phyloP scores from a whole-genome alignment of 2,888 invertebrate genomes.

The Drosophila leonis region DNA sequence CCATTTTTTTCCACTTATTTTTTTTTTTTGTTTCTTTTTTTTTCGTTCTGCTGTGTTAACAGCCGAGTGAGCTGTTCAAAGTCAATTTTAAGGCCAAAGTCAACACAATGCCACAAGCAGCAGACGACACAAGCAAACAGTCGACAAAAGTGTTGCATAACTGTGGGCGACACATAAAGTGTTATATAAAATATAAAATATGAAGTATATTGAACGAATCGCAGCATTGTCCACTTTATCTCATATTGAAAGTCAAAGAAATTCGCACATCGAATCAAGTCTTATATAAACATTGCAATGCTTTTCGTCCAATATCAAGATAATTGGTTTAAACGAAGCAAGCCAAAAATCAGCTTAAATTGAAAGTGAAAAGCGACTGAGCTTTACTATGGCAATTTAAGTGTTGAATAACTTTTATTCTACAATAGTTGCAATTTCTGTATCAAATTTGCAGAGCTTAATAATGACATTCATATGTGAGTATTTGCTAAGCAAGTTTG shows the following conservation, averaged over 20 bases:
- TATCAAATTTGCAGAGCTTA: no score
- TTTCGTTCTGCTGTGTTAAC: slow-evolving; percentile 9
- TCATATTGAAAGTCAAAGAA: background rate
- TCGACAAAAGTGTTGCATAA: slow-evolving; percentile 24
- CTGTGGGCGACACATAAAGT: slow-evolving; percentile 15
- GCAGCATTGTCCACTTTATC: background rate
- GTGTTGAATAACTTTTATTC: no score
- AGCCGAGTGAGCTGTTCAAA: slow-evolving; percentile 27
- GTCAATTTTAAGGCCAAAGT: slow-evolving; percentile 37
- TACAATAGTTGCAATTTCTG: no score
- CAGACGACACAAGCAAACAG: background rate
- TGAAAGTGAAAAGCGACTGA: no score
- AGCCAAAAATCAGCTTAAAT: background rate
- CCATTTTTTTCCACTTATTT: background rate
- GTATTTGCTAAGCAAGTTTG: no score
- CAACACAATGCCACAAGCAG: slow-evolving; percentile 23
- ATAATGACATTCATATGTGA: no score
- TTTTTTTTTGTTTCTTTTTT: background rate
- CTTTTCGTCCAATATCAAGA: background rate
- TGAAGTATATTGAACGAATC: background rate
- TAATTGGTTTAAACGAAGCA: background rate
- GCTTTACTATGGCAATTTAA: no score
- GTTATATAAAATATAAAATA: slow-evolving; percentile 1
- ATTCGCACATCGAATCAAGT: background rate
- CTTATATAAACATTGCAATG: background rate